Evolutionary conservation across 1,140 invertebrate species (phyloP), one percentile per base, ranked within the genome.

Genomic region (Megathymus violae): DNA sequence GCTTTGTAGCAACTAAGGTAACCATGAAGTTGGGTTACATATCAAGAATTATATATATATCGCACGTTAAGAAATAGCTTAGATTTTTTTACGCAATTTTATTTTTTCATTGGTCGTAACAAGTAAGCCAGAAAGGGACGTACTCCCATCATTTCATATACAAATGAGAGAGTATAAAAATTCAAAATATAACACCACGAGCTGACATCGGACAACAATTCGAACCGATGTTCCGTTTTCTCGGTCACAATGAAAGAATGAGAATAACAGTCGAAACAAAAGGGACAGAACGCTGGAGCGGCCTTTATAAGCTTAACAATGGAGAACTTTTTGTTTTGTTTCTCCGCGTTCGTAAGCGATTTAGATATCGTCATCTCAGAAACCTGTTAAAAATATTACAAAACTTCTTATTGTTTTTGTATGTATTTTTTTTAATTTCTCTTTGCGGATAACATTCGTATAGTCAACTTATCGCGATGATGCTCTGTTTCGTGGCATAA

Each of bases 1-100:
- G 70, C 65, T 71, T 60, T 51, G 48, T 51, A 50, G 44, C 31
- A 51, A 46, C 65, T 19, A 40, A 14, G 62, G 62, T 52, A 46
- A 64, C 71, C 75, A 54, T 54, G 25, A 14, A 15, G 7, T 27
- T 5, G 19, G 14, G 1, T 38, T 22, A 43, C 13, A 15, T 52
- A 16, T 15, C n/a, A n/a, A 22, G 5, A 22, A 22, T 22, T 22
- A 22, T 22, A 22, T 3, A 3, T 22, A 22, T 22, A 5, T 22
- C 19, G 19, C 19, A 22, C 5, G 19, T 22, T 22, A 5, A n/a
- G n/a, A n/a, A n/a, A n/a, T n/a, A n/a, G n/a, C n/a, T n/a, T n/a
- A n/a, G n/a, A n/a, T n/a, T n/a, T n/a, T n/a, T n/a, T n/a, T n/a
- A n/a, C n/a, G n/a, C n/a, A n/a, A n/a, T n/a, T n/a, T n/a, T n/a